Conservation (phyloP, 92 coral and sea anemone genomes). For the Palythoa heliodiscus region DNA sequence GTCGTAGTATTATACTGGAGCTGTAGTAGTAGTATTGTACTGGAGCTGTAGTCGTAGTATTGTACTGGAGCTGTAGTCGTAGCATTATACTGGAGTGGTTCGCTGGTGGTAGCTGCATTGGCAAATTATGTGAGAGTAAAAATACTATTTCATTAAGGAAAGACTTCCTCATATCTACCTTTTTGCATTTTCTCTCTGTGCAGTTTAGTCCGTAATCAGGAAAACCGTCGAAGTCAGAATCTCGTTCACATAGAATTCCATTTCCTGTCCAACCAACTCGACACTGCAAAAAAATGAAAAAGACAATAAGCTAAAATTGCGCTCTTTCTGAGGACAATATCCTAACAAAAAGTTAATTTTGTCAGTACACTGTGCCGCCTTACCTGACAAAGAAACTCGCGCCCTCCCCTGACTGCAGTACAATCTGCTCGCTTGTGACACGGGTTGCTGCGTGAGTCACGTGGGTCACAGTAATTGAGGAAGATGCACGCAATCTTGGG, state of each 20-base stretch:
- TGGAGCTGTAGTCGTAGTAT: too few relatives aligned
- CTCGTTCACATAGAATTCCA: conserved; percentile 79
- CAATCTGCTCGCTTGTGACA: conserved; percentile 89
- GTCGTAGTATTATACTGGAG: too few relatives aligned
- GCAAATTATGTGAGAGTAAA: too few relatives aligned
- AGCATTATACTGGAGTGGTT: too few relatives aligned
- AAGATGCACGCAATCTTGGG: conserved; percentile 78
- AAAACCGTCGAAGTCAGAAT: conserved; percentile 83
- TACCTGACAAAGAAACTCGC: conserved; percentile 83
- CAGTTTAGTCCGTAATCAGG: conserved; percentile 87
- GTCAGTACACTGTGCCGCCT: not conserved
- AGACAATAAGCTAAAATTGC: not conserved
- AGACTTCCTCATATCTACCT: conserved; percentile 46
- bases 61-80: too few relatives aligned
- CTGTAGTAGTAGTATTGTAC: too few relatives aligned
- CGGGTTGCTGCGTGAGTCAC: conserved; percentile 84
- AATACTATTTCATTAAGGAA: not conserved
- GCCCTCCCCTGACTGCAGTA: conserved; percentile 79
- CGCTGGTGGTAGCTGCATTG: too few relatives aligned
- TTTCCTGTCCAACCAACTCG: conserved; percentile 77
- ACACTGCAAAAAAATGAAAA: conserved; percentile 59
- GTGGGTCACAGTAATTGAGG: conserved; percentile 75
- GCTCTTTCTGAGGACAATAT: too few relatives aligned
- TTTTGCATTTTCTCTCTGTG: conserved; percentile 63
- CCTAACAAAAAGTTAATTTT: too few relatives aligned